Evolutionary conservation across 2,797 vertebrate genomes (phyloP).

Genomic region (Cirrhinus mrigala): DNA sequence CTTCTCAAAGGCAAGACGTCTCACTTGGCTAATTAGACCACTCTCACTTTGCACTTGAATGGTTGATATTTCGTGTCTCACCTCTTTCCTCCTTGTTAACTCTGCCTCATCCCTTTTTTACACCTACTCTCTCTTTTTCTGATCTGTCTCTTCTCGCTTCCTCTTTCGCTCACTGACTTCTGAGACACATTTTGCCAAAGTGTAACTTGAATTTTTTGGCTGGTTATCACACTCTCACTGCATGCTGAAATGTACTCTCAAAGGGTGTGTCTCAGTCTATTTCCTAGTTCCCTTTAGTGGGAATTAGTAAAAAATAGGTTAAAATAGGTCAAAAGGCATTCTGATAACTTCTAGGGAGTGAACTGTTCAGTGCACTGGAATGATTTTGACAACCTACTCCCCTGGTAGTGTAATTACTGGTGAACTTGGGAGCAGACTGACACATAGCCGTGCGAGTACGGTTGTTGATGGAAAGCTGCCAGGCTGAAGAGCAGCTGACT

Average conservation of each 20-base stretch:
- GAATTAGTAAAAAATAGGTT: background rate
- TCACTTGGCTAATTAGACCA: constrained; percentile 65
- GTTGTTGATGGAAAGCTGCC: constrained; percentile 13
- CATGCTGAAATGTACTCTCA: constrained; percentile 30
- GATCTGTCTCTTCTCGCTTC: constrained; percentile 31
- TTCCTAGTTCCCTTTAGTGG: constrained; percentile 12
- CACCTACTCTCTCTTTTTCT: constrained; percentile 40
- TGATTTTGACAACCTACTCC: background rate
- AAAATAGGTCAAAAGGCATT: background rate
- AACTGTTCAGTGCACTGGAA: constrained; percentile 1
- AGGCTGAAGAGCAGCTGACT: constrained; percentile 42
- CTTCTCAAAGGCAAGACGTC: constrained; percentile 83
- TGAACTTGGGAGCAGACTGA: constrained; percentile 6
- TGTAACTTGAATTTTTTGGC: constrained; percentile 39
- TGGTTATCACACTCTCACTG: constrained; percentile 48
- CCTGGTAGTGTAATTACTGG: background rate
- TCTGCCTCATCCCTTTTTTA: constrained; percentile 56
- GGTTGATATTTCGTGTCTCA: constrained; percentile 55
- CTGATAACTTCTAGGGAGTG: background rate
- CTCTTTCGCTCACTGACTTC: constrained; percentile 26
- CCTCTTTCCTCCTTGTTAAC: constrained; percentile 67
- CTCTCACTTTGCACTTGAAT: constrained; percentile 49
- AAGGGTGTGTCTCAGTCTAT: constrained; percentile 27
- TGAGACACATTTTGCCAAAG: constrained; percentile 26
- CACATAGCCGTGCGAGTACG: background rate